Conservation (phyloP, 2,797 vertebrate genomes). For the Sebastes kiyomatsui region DNA sequence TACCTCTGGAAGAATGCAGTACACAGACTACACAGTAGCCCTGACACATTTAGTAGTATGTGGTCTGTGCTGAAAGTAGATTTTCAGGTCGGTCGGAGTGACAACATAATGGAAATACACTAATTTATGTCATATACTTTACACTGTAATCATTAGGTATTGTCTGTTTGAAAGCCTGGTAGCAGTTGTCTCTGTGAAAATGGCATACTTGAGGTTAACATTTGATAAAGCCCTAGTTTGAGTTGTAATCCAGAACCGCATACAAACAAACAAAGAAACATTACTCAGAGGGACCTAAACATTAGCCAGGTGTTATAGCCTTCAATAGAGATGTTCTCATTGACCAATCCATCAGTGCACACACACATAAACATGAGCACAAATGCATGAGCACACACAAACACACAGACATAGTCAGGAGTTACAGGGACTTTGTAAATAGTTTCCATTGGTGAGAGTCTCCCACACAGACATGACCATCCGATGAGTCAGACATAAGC, state of each 20-base stretch:
- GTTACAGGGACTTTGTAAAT: constrained; percentile 67
- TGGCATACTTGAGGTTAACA: constrained; percentile 9
- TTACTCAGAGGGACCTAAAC: neutral
- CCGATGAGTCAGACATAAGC: constrained; percentile 70
- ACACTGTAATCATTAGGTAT: neutral
- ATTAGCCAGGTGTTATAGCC: constrained; percentile 12
- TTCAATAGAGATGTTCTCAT: constrained; percentile 8
- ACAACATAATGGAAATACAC: neutral
- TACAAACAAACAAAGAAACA: constrained; percentile 17
- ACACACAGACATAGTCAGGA: constrained; percentile 33
- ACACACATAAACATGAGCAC: neutral
- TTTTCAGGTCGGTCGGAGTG: neutral
- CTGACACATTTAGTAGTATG: constrained; percentile 33
- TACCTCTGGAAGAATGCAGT: constrained; percentile 47
- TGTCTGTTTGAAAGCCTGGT: neutral
- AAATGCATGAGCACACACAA: constrained; percentile 1
- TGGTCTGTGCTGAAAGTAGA: constrained; percentile 9
- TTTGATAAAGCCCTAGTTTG: constrained; percentile 25
- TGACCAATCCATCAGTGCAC: neutral
- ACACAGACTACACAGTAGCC: constrained; percentile 36
- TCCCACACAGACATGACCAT: constrained; percentile 56
- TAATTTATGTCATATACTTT: neutral
- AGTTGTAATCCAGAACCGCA: constrained; percentile 5
- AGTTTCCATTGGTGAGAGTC: constrained; percentile 74
- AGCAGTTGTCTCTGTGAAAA: neutral